Evolutionary conservation across 2,888 invertebrate species (phyloP).

Genomic region (Pseudanteris insignis): DNA sequence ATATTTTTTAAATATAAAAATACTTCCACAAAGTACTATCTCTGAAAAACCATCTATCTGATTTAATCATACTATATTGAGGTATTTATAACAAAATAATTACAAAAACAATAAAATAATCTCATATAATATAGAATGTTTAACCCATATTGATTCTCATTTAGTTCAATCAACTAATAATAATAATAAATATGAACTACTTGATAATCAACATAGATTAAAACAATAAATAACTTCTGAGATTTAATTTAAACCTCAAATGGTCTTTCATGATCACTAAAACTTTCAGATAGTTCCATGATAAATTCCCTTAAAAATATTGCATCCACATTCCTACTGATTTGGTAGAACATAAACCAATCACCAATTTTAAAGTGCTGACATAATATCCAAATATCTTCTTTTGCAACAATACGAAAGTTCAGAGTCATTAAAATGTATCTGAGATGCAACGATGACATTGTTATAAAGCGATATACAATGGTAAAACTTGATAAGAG

Average conservation of each 20-base stretch:
- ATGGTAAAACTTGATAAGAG: conserved; percentile 82
- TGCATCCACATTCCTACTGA: conserved; percentile 93
- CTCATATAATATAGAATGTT: too few relatives aligned
- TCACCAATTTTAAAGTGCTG: conserved; percentile 86
- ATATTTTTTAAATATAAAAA: too few relatives aligned
- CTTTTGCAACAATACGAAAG: conserved; percentile 80
- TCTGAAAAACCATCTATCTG: too few relatives aligned
- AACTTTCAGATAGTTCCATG: conserved; percentile 73
- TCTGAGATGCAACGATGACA: conserved; percentile 80
- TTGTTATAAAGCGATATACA: conserved; percentile 81
- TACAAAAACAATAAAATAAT: too few relatives aligned
- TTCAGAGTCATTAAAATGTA: conserved; percentile 83
- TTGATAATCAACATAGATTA: too few relatives aligned
- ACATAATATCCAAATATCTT: conserved; percentile 73
- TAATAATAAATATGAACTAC: too few relatives aligned
- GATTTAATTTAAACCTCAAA: conserved; percentile 4
- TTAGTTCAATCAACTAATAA: too few relatives aligned
- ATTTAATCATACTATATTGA: too few relatives aligned
- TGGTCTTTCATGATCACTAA: neutral
- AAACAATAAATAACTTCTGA: too few relatives aligned
- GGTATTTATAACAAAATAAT: too few relatives aligned
- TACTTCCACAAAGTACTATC: too few relatives aligned
- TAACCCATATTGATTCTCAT: neutral
- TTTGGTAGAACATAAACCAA: conserved; percentile 91
- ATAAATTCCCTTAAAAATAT: conserved; percentile 88